Conservation (phyloP, 2,797 vertebrate genomes). For the Limnodromus scolopaceus region DNA sequence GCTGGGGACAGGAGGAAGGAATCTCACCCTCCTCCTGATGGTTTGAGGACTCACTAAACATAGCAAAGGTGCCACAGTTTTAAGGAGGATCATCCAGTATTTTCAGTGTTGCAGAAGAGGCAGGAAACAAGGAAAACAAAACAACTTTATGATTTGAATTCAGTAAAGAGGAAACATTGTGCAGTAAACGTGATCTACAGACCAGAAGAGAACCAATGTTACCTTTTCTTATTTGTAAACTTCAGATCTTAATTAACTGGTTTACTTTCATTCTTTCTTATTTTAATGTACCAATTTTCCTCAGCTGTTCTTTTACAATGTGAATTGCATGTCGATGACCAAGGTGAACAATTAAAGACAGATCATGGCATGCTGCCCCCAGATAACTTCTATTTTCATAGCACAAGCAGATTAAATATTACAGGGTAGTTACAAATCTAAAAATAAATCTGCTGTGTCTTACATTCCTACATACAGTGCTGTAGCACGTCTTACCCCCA, state of each 20-base stretch:
- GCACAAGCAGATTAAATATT: conserved; percentile 26
- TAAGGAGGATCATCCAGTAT: not conserved
- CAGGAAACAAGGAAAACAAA: not conserved
- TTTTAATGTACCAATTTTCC: not conserved
- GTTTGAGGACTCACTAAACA: not conserved
- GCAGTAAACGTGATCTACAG: not conserved
- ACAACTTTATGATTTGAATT: not conserved
- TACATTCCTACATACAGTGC: not conserved
- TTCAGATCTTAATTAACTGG: not conserved
- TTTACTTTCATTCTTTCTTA: not conserved
- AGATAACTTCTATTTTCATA: not conserved
- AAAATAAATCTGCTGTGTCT: not conserved
- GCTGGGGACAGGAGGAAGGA: rapidly evolving
- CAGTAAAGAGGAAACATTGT: rapidly evolving
- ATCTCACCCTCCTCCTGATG: not conserved
- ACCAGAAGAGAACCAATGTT: not conserved
- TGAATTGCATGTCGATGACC: not conserved
- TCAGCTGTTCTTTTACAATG: not conserved
- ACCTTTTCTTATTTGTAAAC: not conserved
- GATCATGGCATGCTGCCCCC: not conserved
- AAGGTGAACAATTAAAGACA: not conserved
- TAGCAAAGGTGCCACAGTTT: not conserved
- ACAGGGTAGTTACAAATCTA: not conserved
- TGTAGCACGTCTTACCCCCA: not conserved
- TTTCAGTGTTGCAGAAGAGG: not conserved